Evolutionary conservation across 2,888 invertebrate genomes (phyloP), one percentile per base, ranked within the genome.

Genomic region (Cecidostiba fungosa): DNA sequence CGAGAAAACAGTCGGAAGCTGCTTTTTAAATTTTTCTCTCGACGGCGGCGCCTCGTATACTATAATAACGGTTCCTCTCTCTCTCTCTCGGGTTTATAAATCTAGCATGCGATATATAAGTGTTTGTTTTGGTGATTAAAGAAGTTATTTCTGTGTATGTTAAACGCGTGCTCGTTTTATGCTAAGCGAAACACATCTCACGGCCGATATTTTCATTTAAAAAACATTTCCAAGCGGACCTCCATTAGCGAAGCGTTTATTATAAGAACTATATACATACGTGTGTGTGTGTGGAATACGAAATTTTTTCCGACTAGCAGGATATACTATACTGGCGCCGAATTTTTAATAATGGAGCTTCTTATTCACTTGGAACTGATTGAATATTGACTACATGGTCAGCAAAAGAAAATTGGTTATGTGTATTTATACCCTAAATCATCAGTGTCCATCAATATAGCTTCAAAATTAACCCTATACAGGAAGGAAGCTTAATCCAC

Each of bases 61-160:
- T 39, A 39, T 70, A 70, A 39, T 70, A 70, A 70, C 70, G 70
- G 36, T n/a, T 70, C 50, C 19, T 19, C 50, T 50, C 19, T 50
- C 1, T 50, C 19, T 50, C 19, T 29, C n/a, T 70, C 36, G 70
- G n/a, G n/a, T n/a, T 36, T 36, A 29, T 70, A 70, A 70, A 70
- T 70, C 70, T 70, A 70, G 10, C 36, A 19, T 4, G 26, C 50
- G 26, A 50, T 29, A 47, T 74, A 47, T 26, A 26, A 74, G 50
- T 74, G 74, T 74, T 74, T 74, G 74, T 50, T 74, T 74, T 74
- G 74, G 47, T 74, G 47, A 74, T 74, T 74, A 74, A 74, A 74
- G 26, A 50, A 74, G 74, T 50, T 74, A 74, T 74, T 74, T 74
- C 29, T 19, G 74, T 29, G 50, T 50, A 10, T 19, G 19, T 39